These are phyloP conservation scores for Portunus trituberculatus DNA, from an alignment of 1,140 invertebrate genomes.

Conservation along the genomic window DNA sequence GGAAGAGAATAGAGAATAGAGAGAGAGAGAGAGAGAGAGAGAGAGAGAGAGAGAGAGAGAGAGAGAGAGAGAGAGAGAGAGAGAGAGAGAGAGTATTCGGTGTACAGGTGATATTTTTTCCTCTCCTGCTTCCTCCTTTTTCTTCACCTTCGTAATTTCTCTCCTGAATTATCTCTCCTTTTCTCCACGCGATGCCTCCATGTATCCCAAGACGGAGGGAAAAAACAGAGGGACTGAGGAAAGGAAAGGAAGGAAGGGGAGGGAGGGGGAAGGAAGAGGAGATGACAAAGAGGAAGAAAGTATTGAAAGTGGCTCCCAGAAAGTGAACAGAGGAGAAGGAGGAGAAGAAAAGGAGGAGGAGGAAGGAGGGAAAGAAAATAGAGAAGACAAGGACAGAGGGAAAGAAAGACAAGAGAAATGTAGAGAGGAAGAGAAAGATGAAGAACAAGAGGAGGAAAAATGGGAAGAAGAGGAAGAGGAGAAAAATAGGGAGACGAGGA, in stretches of 20 bases:
- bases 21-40: not conserved
- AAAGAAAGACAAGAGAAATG: too few relatives aligned
- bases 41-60: not conserved
- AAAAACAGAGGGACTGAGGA: not conserved
- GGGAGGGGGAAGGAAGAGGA: not conserved
- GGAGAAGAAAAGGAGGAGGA: too few relatives aligned
- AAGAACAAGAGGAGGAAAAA: not conserved
- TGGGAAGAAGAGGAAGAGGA: not conserved
- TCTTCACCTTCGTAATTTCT: not conserved
- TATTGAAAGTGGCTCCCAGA: too few relatives aligned
- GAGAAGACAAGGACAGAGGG: too few relatives aligned
- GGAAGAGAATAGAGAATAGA: too few relatives aligned
- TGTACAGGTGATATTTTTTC: not conserved
- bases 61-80: not conserved
- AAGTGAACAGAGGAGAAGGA: too few relatives aligned
- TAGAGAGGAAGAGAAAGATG: not conserved
- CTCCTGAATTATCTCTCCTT: not conserved
- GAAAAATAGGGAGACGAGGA: not conserved
- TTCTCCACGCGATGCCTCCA: not conserved
- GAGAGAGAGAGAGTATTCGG: too few relatives aligned
- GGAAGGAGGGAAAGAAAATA: too few relatives aligned
- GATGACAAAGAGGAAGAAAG: too few relatives aligned
- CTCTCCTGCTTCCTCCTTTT: not conserved
- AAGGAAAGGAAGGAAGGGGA: not conserved
- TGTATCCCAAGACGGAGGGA: constrained; percentile 7